Base-by-base conservation (phyloP, 2,888 invertebrate genomes). In the Stenodema calcarata region DNA sequence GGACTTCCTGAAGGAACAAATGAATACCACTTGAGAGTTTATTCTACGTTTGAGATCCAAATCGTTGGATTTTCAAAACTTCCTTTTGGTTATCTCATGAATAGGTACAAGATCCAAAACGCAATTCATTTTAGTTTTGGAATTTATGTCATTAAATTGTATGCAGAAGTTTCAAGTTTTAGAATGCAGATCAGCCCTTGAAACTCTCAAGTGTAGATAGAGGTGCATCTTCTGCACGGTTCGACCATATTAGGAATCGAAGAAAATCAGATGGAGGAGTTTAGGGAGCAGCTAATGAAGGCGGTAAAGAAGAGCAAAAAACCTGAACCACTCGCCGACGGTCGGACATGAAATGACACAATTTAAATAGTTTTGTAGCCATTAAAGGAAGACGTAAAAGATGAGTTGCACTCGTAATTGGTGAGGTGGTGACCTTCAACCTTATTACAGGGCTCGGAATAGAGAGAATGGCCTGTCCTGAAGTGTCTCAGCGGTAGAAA, bases 361-460 rank as follows among this genome's bases (percentile, higher is more conserved):
- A 79, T 79, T 79, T 79, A 79, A 79, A 79, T 79, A 79, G 47
- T 79, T 79, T 79, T 23, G 44, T 79, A 16, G 78, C 79, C 79
- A 79, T 79, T 79, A 79, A 79, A 27, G 44, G 27, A 27, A 27
- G 30, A 70, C 28, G 70, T 30, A 30, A 70, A 30, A 70, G 70
- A 70, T 70, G 70, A 23, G 70, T 12, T 18, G 35, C n/a, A n/a
- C n/a, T n/a, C n/a, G n/a, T 73, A 73, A 73, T 73, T 35, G 73
- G 62, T 62, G 62, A 23, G 23, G 30, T 16, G 73, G 73, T 35
- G 35, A 73, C 73, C 73, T 73, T 73, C 73, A 73, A 35, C 73
- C 73, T 73, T 73, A 73, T 73, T 73, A 41, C 73, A 73, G 35
- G 73, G 35, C 41, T 18, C 18, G 62, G 62, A 62, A 18, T 73